Percentiles rank a stretch among this genome's conserved stretches.
Evolutionary conservation across 2,797 vertebrate genomes (phyloP).

Genomic region (Cephalopachus bancanus): DNA sequence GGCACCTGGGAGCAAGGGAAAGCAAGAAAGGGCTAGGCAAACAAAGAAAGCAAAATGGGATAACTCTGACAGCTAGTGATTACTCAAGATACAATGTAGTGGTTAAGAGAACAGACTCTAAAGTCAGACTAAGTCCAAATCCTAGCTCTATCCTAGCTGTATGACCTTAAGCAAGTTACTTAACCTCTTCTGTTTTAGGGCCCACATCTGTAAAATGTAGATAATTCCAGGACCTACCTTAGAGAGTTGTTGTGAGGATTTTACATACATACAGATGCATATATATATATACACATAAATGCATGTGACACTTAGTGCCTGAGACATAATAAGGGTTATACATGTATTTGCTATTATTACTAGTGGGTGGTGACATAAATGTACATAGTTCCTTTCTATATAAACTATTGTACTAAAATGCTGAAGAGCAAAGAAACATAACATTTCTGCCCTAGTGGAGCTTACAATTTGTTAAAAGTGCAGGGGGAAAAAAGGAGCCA

Average conservation of each 20-base stretch:
- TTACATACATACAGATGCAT: neutral
- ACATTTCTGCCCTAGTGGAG: neutral
- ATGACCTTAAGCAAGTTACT: neutral
- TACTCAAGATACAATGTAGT: neutral
- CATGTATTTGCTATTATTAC: neutral
- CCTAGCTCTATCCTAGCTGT: neutral
- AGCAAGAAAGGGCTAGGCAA: neutral
- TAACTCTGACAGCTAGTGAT: neutral
- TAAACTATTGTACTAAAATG: neutral
- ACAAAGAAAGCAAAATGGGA: neutral
- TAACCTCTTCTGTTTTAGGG: neutral
- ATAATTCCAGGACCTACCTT: neutral
- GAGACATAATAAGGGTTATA: neutral
- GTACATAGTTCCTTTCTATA: neutral
- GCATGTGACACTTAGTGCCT: neutral
- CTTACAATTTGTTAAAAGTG: neutral
- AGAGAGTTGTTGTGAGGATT: neutral
- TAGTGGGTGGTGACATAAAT: neutral
- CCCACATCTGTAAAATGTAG: neutral
- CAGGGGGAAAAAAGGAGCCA: neutral
- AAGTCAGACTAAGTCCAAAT: slow-evolving; percentile 10
- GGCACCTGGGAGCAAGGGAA: neutral
- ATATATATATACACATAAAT: neutral
- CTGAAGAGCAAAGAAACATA: neutral
- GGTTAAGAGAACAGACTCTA: neutral